Base-by-base conservation (phyloP, 64 coral and sea anemone species). In the Acropora tenuis region DNA sequence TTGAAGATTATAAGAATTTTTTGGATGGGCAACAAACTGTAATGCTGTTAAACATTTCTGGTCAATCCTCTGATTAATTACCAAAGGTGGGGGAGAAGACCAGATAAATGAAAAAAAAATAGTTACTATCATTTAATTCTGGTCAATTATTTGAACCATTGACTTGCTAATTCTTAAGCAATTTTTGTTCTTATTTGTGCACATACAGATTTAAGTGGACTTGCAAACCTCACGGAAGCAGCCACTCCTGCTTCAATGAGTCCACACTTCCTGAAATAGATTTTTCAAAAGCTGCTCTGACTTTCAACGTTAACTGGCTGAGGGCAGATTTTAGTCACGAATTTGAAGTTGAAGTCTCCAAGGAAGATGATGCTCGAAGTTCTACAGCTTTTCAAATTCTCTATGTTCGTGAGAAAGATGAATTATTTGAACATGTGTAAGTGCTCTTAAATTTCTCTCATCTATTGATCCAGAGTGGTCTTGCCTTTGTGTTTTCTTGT, bases 151-250 rank as follows among this genome's bases (percentile, higher is more conserved):
- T 30, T 0, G 30, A 30, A 30, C 30, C 30, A 30, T 30, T 30
- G 30, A 30, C 30, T 30, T 30, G 30, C 30, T 30, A 30, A 30
- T 30, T 30, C 30, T 30, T 30, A 30, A 30, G 30, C 30, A 5
- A 55, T 55, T 5, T 55, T 69, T 69, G 66, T 13, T 0, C 17
- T 41, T 40, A 18, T 42, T 61, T 41, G 2, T 66, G 7, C 12
- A 6, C 42, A 43, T 10, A 83, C 41, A 83, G 80, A 57, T 83
- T 83, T 83, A 20, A 67, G 1, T 83, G 80, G 80, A n/a, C 3
- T 6, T 83, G 80, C 30, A 41, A 66, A 10, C 58, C 41, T 12
- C 4, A 43, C 12, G 59, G 55, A 67, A 16, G 67, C 40, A 46
- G 13, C 43, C 65, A 6, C 5, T 67, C 80, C 1, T 83, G 80